These are phyloP conservation scores for Anabacerthia variegaticeps DNA, from an alignment of 2,797 vertebrate species.

Conservation along the genomic window DNA sequence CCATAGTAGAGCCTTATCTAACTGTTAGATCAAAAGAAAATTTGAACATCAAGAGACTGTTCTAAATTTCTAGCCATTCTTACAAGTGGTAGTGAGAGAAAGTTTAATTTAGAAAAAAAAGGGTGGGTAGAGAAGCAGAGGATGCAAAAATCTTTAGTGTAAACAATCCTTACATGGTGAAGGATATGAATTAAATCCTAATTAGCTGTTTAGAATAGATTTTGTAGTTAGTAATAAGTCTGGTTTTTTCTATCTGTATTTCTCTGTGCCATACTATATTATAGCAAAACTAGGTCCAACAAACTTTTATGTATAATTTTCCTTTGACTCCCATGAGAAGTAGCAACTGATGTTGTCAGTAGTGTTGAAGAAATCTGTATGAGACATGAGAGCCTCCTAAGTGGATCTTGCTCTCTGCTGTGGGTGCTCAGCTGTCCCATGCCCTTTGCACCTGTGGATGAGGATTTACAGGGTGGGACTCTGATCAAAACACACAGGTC, in stretches of 20 bases:
- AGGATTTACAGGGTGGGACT: background rate
- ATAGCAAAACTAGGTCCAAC: background rate
- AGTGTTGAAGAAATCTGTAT: background rate
- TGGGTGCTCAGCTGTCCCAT: background rate
- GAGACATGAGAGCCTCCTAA: background rate
- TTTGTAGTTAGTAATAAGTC: background rate
- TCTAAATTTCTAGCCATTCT: conserved; percentile 57
- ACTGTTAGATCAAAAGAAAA: conserved; percentile 64
- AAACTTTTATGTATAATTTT: background rate
- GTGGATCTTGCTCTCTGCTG: background rate
- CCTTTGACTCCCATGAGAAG: background rate
- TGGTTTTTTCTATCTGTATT: background rate
- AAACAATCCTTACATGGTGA: background rate
- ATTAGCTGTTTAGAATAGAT: background rate
- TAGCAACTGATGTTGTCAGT: background rate
- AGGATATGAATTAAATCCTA: background rate
- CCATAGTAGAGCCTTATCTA: conserved; percentile 59
- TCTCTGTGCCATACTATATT: background rate
- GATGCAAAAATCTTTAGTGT: background rate
- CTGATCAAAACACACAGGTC: background rate
- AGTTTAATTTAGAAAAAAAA: background rate
- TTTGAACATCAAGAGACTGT: conserved; percentile 57
- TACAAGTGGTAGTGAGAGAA: background rate
- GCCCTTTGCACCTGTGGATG: background rate
- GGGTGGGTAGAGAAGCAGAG: fast-evolving